A percentile compares a stretch with the other conserved stretches of the same genome.
phyloP scores from a whole-genome alignment of 2,888 invertebrate genomes.

The Prosopocoilus inquinatus region DNA sequence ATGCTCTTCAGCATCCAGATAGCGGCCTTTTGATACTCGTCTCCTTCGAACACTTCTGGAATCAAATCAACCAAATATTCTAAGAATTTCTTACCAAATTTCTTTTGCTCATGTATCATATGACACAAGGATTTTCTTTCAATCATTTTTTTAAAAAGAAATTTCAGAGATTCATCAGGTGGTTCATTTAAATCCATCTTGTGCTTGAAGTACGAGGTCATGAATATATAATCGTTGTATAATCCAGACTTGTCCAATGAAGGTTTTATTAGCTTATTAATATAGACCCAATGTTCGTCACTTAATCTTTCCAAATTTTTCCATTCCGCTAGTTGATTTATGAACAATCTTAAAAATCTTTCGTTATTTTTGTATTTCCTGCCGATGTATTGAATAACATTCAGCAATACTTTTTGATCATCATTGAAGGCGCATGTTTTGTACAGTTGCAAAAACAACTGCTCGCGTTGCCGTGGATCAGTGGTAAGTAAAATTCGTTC shows the following conservation, averaged over 20 bases:
- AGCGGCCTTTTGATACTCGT: background rate
- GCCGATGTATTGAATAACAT: background rate
- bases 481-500: background rate
- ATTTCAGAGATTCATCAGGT: background rate
- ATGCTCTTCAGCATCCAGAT: background rate
- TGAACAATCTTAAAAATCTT: background rate
- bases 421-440: conserved; percentile 4
- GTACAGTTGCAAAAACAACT: background rate
- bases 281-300: background rate
- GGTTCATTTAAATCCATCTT: background rate
- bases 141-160: background rate
- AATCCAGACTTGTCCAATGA: background rate
- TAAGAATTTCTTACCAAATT: background rate
- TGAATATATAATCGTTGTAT: background rate
- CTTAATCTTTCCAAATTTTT: background rate
- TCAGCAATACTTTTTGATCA: background rate
- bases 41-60: background rate
- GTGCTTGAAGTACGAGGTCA: conserved; percentile 1
- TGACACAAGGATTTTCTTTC: background rate
- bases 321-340: background rate
- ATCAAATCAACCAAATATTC: conserved; percentile 2
- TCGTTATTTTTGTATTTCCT: conserved; percentile 6
- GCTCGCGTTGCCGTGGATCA: background rate
- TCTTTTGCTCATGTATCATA: background rate
- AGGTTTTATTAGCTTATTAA: background rate